Percentiles rank a stretch among this genome's conserved stretches.
These are phyloP conservation scores for Eledone cirrhosa DNA, from an alignment of 2,888 invertebrate species.

Conservation along the genomic window DNA sequence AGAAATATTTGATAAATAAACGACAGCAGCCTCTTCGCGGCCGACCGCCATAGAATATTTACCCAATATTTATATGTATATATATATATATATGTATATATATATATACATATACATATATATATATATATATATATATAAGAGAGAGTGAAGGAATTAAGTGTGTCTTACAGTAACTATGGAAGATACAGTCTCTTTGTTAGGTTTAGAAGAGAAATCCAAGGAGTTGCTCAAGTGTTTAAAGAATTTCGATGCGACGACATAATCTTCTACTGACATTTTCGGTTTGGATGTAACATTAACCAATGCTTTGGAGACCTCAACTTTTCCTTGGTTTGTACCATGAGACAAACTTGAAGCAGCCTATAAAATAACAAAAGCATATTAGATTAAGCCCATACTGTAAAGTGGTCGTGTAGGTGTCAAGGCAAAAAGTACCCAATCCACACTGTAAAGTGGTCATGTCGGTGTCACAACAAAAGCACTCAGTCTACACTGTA, in stretches of 20 bases:
- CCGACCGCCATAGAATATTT: too few relatives aligned
- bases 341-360: neutral
- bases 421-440: too few relatives aligned
- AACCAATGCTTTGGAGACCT: slow-evolving; percentile 34
- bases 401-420: too few relatives aligned
- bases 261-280: slow-evolving; percentile 38
- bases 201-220: neutral
- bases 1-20: too few relatives aligned
- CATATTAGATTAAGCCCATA: neutral
- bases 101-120: neutral
- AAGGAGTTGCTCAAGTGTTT: slow-evolving; percentile 29
- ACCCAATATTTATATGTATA: too few relatives aligned
- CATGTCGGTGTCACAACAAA: too few relatives aligned
- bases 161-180: too few relatives aligned
- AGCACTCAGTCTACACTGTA: too few relatives aligned
- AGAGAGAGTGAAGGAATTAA: neutral
- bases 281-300: slow-evolving; percentile 35
- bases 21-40: neutral
- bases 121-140: neutral
- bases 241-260: slow-evolving; percentile 37
- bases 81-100: too few relatives aligned
- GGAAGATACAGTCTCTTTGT: too few relatives aligned
- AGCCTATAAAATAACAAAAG: neutral
- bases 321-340: slow-evolving; percentile 31
- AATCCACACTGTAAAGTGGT: too few relatives aligned